Percentiles rank a stretch among this genome's conserved stretches.
Evolutionary conservation across 1,140 invertebrate species (phyloP).

Genomic region (Epicauta chinensis): DNA sequence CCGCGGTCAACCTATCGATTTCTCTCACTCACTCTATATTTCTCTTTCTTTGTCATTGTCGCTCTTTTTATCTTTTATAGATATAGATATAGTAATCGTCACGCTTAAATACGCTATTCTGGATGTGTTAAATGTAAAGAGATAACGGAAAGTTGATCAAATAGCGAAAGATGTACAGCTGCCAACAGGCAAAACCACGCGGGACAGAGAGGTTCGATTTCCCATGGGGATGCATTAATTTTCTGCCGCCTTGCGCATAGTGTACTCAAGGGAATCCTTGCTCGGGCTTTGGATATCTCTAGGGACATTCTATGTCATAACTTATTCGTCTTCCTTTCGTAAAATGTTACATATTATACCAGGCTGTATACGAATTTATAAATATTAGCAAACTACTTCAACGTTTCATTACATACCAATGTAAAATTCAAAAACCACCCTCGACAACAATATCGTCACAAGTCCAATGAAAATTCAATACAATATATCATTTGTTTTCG

Average conservation of each 20-base stretch:
- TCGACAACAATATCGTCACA: background rate
- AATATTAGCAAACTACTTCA: slow-evolving; percentile 18
- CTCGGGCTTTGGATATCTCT: slow-evolving; percentile 30
- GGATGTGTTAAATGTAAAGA: slow-evolving; percentile 23
- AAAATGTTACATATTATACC: slow-evolving; percentile 30
- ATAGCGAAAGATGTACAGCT: slow-evolving; percentile 29
- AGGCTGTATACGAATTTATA: slow-evolving; percentile 19
- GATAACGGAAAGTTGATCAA: slow-evolving; percentile 30
- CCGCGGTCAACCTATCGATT: too few species aligned
- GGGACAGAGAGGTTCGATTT: slow-evolving; percentile 50
- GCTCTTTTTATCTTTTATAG: too few species aligned
- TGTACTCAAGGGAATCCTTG: slow-evolving; percentile 49
- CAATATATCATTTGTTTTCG: background rate
- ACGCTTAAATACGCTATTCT: background rate
- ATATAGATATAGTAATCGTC: too few species aligned
- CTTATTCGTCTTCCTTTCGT: slow-evolving; percentile 36
- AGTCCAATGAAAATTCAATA: too few species aligned
- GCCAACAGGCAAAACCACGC: slow-evolving; percentile 34
- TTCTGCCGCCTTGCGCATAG: slow-evolving; percentile 65
- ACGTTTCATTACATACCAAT: slow-evolving; percentile 5
- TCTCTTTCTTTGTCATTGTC: too few species aligned
- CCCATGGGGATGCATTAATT: slow-evolving; percentile 59
- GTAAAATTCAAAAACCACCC: slow-evolving; percentile 5
- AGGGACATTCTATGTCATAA: slow-evolving; percentile 35
- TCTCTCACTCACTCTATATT: too few species aligned